Percentiles rank a stretch among this genome's conserved stretches.
These are phyloP conservation scores for Terrapene triunguis DNA, from an alignment of 2,113 vertebrate genomes.

Conservation along the genomic window DNA sequence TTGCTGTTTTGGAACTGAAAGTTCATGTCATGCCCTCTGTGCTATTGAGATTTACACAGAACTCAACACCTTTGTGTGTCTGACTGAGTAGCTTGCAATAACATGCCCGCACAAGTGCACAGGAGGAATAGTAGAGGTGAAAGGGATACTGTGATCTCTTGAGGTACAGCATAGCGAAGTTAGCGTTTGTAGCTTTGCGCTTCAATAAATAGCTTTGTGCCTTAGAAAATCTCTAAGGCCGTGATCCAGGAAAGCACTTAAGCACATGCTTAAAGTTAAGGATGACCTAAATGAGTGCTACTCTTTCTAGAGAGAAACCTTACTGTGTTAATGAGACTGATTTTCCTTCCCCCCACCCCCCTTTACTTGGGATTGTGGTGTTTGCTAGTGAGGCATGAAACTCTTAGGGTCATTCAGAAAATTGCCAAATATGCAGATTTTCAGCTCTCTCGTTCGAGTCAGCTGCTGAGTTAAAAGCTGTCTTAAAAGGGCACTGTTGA, in stretches of 20 bases:
- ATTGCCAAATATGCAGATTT: fast-evolving
- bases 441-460: fast-evolving
- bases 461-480: background rate
- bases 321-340: background rate
- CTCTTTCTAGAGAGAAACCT: fast-evolving
- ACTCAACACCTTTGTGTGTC: fast-evolving
- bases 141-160: background rate
- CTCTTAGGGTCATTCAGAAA: background rate
- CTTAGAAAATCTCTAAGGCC: background rate
- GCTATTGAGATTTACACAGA: background rate
- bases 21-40: fast-evolving
- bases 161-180: fast-evolving
- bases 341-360: background rate
- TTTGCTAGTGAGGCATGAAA: fast-evolving
- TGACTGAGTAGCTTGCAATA: background rate
- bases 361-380: fast-evolving
- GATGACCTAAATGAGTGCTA: background rate
- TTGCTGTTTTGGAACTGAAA: background rate
- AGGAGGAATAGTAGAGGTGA: background rate
- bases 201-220: background rate
- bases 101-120: fast-evolving
- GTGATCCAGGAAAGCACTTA: fast-evolving
- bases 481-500: fast-evolving
- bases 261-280: background rate
- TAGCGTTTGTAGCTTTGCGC: background rate